Evolutionary conservation across 2,113 vertebrate species (phyloP).

Genomic region (Lates calcarifer): DNA sequence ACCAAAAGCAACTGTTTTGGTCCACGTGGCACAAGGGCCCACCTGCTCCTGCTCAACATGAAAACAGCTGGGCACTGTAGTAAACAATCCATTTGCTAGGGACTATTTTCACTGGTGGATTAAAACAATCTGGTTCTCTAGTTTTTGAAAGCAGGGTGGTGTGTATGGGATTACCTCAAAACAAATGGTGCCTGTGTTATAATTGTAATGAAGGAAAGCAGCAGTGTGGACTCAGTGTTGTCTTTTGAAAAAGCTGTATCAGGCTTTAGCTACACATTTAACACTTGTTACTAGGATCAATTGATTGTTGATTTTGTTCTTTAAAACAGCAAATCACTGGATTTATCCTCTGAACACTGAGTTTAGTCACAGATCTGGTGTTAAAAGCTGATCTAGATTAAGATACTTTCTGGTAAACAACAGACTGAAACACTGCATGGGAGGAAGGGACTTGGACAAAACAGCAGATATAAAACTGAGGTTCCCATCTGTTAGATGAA

Average conservation of each 20-base stretch:
- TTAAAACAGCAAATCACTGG: background rate
- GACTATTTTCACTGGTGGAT: background rate
- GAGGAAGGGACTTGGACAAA: constrained; percentile 19
- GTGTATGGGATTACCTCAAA: background rate
- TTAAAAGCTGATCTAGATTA: background rate
- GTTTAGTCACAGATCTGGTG: background rate
- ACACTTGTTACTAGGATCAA: background rate
- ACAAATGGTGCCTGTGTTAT: background rate
- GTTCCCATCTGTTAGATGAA: constrained; percentile 17
- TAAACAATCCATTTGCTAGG: background rate
- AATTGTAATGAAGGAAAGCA: background rate
- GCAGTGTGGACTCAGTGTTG: background rate
- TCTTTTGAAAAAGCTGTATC: background rate
- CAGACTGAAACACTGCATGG: constrained; percentile 14
- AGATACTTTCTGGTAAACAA: background rate
- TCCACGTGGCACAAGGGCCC: background rate
- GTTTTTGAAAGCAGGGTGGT: background rate
- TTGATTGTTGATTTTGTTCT: background rate
- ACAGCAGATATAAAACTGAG: constrained; percentile 27
- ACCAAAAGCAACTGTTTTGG: background rate
- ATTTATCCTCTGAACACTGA: background rate
- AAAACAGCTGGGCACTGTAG: background rate
- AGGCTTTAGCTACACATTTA: background rate
- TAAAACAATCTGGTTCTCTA: background rate
- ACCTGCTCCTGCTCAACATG: background rate